Evolutionary conservation across 2,113 vertebrate genomes (phyloP).

Genomic region (Cepphus grylle): DNA sequence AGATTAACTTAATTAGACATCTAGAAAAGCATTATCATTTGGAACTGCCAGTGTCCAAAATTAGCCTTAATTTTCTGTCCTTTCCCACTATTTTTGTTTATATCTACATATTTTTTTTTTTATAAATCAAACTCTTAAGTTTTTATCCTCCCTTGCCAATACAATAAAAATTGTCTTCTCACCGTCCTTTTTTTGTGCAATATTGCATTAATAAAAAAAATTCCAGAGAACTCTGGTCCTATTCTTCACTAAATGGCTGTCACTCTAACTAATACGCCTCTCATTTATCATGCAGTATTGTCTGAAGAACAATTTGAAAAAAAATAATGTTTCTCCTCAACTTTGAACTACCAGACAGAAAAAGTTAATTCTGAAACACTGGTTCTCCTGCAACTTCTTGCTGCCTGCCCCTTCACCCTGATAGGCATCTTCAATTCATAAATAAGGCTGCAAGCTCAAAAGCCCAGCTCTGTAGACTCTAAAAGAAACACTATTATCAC

Average conservation of each 20-base stretch:
- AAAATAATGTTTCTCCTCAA: not conserved
- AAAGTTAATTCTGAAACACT: not conserved
- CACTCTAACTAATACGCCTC: not conserved
- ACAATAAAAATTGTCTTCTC: not conserved
- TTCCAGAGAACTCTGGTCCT: not conserved
- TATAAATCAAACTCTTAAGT: not conserved
- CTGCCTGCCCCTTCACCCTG: not conserved
- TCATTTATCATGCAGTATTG: not conserved
- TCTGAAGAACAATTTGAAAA: not conserved
- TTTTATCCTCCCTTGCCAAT: not conserved
- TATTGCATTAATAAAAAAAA: not conserved
- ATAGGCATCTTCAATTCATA: not conserved
- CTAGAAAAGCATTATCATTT: not conserved
- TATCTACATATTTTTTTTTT: not conserved
- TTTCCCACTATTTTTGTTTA: not conserved
- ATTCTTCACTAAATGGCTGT: not conserved
- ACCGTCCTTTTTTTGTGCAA: accelerated
- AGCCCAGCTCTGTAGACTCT: not conserved
- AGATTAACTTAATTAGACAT: not conserved
- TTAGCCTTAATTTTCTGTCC: not conserved
- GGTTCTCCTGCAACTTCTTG: not conserved
- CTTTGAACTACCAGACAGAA: not conserved
- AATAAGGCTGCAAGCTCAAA: not conserved
- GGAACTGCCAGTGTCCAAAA: not conserved
- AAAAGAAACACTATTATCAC: not conserved